phyloP scores from a whole-genome alignment of 2,888 invertebrate genomes.

The Margaritifera margaritifera region DNA sequence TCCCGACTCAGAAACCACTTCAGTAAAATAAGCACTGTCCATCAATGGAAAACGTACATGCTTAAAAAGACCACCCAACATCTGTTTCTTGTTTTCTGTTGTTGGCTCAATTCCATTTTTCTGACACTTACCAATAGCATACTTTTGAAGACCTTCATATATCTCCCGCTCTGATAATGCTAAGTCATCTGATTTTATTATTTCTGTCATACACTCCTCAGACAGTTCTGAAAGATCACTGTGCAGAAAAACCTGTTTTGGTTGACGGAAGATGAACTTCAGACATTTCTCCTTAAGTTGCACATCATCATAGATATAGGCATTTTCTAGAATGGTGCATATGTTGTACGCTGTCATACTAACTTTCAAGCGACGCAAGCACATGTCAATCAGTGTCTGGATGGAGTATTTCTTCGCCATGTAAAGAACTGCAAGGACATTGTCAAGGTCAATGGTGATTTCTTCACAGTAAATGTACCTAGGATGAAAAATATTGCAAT shows the following conservation, averaged over 20 bases:
- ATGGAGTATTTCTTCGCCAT: constrained; percentile 41
- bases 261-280: constrained; percentile 30
- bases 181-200: constrained; percentile 36
- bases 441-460: constrained; percentile 20
- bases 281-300: constrained; percentile 35
- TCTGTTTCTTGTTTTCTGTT: constrained; percentile 28
- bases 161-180: constrained; percentile 36
- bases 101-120: constrained; percentile 14
- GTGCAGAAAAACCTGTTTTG: constrained; percentile 30
- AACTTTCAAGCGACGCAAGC: constrained; percentile 33
- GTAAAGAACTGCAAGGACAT: constrained; percentile 29
- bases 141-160: constrained; percentile 37
- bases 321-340: constrained; percentile 37
- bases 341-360: constrained; percentile 38
- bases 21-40: constrained; percentile 26
- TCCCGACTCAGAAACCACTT: constrained; percentile 30
- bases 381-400: constrained; percentile 36
- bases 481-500: constrained; percentile 6
- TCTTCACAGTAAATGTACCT: constrained; percentile 35
- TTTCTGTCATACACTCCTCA: constrained; percentile 27
- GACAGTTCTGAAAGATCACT: constrained; percentile 37
- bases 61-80: constrained; percentile 29
- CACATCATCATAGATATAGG: constrained; percentile 33
- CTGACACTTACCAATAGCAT: constrained; percentile 36
- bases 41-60: constrained; percentile 41